Conservation (phyloP, 2,113 vertebrate species). For the Vulpes ferrilata region DNA sequence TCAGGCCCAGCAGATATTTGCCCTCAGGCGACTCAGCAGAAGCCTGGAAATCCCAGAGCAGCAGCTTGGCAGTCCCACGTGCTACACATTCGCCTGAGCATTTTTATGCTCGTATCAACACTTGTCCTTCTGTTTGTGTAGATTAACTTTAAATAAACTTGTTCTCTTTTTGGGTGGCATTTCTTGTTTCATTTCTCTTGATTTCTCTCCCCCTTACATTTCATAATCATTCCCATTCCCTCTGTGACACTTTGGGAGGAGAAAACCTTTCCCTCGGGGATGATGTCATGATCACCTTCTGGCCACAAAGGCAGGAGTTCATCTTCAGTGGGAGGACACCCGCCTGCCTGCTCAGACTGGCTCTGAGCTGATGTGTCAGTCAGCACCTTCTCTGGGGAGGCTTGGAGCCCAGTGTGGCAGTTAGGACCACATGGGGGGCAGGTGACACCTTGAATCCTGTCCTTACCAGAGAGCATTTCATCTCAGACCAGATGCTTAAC, state of each 20-base stretch:
- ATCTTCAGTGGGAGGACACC: background rate
- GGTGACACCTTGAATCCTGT: background rate
- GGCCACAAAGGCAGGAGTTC: background rate
- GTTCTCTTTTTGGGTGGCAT: background rate
- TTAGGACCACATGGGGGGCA: background rate
- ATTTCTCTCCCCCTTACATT: slow-evolving; percentile 1
- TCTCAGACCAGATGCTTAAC: background rate
- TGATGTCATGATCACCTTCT: background rate
- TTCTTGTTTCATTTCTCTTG: slow-evolving; percentile 51
- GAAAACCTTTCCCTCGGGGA: background rate
- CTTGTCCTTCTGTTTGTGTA: background rate
- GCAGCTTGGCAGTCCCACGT: background rate
- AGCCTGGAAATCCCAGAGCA: background rate
- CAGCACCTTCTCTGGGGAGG: slow-evolving; percentile 9
- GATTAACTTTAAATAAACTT: slow-evolving; percentile 29
- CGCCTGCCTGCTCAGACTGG: background rate
- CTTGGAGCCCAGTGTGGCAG: background rate
- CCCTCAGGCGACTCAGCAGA: background rate
- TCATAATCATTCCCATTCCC: slow-evolving; percentile 1
- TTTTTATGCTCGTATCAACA: background rate
- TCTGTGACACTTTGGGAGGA: background rate
- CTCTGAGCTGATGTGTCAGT: background rate
- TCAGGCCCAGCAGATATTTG: background rate
- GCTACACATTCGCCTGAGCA: background rate
- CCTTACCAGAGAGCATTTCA: background rate